Percentiles rank a stretch among this genome's conserved stretches.
phyloP scores from a whole-genome alignment of 2,888 invertebrate genomes.

The Tryphoninae sp. region DNA sequence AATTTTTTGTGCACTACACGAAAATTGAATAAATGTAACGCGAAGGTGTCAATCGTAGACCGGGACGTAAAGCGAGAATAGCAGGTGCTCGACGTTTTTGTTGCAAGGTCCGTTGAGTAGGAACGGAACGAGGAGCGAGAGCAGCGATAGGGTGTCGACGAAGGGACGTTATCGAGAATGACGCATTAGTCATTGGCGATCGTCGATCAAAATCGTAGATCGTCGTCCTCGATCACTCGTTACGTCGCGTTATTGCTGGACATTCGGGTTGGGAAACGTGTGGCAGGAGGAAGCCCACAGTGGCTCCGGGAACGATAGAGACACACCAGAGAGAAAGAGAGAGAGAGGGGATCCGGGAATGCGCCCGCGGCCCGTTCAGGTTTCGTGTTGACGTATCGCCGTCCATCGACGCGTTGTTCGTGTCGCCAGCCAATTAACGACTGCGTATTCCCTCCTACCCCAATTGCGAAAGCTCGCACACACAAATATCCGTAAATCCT shows the following conservation, averaged over 20 bases:
- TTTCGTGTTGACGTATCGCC: conserved; percentile 74
- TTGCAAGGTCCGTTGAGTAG: conserved; percentile 31
- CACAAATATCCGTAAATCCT: conserved; percentile 72
- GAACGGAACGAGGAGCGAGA: background rate
- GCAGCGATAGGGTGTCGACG: conserved; percentile 1
- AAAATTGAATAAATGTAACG: conserved; percentile 16
- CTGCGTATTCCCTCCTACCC: conserved; percentile 64
- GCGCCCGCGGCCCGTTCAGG: conserved; percentile 63
- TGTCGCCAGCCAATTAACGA: conserved; percentile 74
- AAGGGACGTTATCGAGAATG: conserved; percentile 49
- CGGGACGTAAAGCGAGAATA: conserved; percentile 8
- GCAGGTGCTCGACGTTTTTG: conserved; percentile 51
- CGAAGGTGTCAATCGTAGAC: background rate
- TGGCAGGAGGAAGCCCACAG: conserved; percentile 25
- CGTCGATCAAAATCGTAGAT: conserved; percentile 74
- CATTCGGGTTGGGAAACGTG: conserved; percentile 29
- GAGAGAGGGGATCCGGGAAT: conserved; percentile 51
- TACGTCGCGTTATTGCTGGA: conserved; percentile 56
- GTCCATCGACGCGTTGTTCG: conserved; percentile 67
- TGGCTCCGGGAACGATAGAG: conserved; percentile 44
- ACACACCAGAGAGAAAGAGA: conserved; percentile 10
- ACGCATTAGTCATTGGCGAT: conserved; percentile 76
- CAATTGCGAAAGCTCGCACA: conserved; percentile 24
- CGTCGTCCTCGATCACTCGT: conserved; percentile 63
- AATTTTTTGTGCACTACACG: conserved; percentile 12